Base-by-base conservation (phyloP, 2,797 vertebrate species). In the Nasua narica region DNA sequence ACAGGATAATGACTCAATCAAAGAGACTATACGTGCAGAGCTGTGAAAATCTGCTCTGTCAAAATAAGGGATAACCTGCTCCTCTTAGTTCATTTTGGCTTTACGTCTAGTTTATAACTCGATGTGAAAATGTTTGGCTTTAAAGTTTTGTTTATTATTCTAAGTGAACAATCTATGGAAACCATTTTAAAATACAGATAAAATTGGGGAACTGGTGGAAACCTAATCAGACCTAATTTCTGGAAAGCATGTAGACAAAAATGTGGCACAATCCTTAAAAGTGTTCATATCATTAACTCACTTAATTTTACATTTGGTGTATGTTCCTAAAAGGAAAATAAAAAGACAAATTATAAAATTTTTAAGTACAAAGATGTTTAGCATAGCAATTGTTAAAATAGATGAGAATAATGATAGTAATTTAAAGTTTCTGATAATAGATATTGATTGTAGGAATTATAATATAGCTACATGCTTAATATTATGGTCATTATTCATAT, bases 181-280 rank as follows among this genome's bases (percentile, higher is more conserved):
- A 67, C 21, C 29, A 58, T 48, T 77, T 91, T 79, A 52, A 85
- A 92, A 60, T 69, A 62, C 3, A 91, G 40, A n/a, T 69, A 85
- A 85, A 67, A 58, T 40, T 54, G 3, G 52, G 15, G 6, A 23
- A 0, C 19, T 62, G 48, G 25, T 15, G 25, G 69, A 92, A 92
- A 67, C 85, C 54, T 65, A 52, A 19, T 58, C 50, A 90, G 69
- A 65, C n/a, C 46, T 32, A 2, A 50, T 69, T 94, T 90, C 40
- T 72, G 48, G 40, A 85, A 96, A 94, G n/a, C 52, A 35, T 54
- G 54, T 21, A 82, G 32, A 40, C 7, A 91, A 94, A 94, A 94
- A 92, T 62, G 10, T 67, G 46, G 60, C 32, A 67, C 29, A 27
- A 65, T 81, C 35, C 25, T 88, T 77, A 54, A 83, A 83, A 56